Percentiles rank a stretch among this genome's conserved stretches.
Evolutionary conservation across 2,113 vertebrate species (phyloP).

Genomic region (Cyprinus carpio): DNA sequence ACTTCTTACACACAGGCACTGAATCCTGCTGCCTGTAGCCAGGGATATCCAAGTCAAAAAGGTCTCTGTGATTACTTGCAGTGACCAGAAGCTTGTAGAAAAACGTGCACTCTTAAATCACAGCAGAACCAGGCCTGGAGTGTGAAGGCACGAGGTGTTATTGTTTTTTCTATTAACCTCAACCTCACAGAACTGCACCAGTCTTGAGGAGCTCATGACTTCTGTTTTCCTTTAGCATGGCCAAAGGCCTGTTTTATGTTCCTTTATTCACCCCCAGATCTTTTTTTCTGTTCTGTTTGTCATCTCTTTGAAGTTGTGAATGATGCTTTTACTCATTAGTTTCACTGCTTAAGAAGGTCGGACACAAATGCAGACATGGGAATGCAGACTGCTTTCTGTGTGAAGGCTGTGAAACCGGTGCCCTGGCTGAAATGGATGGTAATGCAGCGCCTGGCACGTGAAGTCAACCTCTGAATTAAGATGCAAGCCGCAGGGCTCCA

Average conservation of each 20-base stretch:
- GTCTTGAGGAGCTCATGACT: background rate
- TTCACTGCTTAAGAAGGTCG: conserved; percentile 7
- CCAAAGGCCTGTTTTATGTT: background rate
- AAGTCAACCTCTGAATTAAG: conserved; percentile 45
- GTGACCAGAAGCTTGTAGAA: conserved; percentile 49
- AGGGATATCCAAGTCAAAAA: conserved; percentile 24
- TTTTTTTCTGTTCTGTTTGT: conserved; percentile 12
- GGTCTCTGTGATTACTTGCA: conserved; percentile 41
- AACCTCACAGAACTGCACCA: conserved; percentile 27
- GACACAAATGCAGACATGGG: conserved; percentile 9
- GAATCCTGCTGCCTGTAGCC: too few species aligned
- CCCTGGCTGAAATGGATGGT: conserved; percentile 34
- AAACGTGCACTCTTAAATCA: conserved; percentile 34
- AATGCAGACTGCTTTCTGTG: conserved; percentile 14
- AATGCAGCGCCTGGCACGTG: conserved; percentile 35
- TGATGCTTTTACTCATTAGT: conserved; percentile 18
- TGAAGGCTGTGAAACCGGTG: conserved; percentile 30
- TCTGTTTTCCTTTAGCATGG: background rate
- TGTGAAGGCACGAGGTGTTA: conserved; percentile 48
- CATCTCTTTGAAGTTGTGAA: conserved; percentile 42
- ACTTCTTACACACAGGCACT: too few species aligned
- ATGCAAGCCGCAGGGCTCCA: conserved; percentile 1
- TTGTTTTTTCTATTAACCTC: conserved; percentile 37
- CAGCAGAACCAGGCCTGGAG: conserved; percentile 16
- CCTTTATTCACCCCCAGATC: background rate